Percentiles rank a stretch among this genome's conserved stretches.
Evolutionary conservation across 2,113 vertebrate genomes (phyloP).

Genomic region (Procavia capensis): DNA sequence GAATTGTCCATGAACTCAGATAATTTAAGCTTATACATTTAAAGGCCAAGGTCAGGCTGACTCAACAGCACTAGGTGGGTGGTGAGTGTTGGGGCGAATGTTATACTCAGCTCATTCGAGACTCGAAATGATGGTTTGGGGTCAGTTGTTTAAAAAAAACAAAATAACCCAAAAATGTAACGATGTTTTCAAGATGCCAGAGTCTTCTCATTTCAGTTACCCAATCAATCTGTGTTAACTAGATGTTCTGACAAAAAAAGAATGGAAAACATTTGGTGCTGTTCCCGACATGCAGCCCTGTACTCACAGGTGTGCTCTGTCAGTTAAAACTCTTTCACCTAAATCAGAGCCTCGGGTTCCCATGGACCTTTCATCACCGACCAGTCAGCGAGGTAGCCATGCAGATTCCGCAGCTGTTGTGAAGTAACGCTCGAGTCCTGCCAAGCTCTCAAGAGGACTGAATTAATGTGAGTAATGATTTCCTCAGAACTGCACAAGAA

Average conservation of each 20-base stretch:
- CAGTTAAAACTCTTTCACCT: conserved; percentile 36
- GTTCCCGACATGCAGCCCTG: background rate
- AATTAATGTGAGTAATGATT: conserved; percentile 70
- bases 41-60: conserved; percentile 21
- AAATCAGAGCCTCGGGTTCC: conserved; percentile 31
- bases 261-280: conserved; percentile 32
- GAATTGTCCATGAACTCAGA: conserved; percentile 4
- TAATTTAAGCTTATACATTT: conserved; percentile 34
- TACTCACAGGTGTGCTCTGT: conserved; percentile 57
- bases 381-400: background rate
- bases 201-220: conserved; percentile 52
- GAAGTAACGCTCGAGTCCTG: conserved; percentile 62
- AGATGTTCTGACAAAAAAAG: conserved; percentile 28
- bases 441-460: conserved; percentile 62
- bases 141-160: background rate
- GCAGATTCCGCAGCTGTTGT: conserved; percentile 63
- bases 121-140: conserved; percentile 50
- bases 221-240: conserved; percentile 47
- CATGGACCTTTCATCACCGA: conserved; percentile 43
- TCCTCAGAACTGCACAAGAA: conserved; percentile 53
- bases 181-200: conserved; percentile 22
- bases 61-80: too few relatives aligned
- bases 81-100: too few relatives aligned
- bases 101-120: conserved; percentile 23
- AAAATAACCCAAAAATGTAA: background rate